phyloP scores from a whole-genome alignment of 2,797 vertebrate genomes.

The Peromyscus nudipes region DNA sequence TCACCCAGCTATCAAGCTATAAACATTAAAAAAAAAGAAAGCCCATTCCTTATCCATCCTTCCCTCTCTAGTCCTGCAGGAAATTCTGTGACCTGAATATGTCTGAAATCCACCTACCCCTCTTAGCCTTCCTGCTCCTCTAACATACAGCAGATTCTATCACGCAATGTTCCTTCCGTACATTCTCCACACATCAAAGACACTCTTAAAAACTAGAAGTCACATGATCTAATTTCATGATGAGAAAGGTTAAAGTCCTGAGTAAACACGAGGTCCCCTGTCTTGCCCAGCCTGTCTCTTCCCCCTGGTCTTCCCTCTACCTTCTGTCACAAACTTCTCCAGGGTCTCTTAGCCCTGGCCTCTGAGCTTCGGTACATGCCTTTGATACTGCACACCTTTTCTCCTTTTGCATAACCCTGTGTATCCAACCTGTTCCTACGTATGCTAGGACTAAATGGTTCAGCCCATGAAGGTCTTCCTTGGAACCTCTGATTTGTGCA shows the following conservation, averaged over 20 bases:
- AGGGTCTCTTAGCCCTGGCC: neutral
- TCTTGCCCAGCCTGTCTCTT: neutral
- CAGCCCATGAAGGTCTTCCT: neutral
- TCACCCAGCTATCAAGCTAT: neutral
- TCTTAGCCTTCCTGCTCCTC: neutral
- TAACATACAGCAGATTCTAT: neutral
- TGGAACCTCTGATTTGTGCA: neutral
- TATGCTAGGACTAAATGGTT: neutral
- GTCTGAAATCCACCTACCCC: slow-evolving; percentile 18
- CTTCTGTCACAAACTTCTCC: neutral
- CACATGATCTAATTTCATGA: neutral
- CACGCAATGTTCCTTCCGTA: neutral
- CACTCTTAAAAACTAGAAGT: slow-evolving; percentile 28
- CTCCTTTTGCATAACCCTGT: neutral
- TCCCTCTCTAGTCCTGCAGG: neutral
- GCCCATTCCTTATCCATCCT: neutral
- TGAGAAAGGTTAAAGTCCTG: slow-evolving; percentile 39
- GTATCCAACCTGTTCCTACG: neutral
- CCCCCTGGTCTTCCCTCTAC: neutral
- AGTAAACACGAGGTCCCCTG: slow-evolving; percentile 6
- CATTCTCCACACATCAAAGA: neutral
- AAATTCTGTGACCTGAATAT: slow-evolving; percentile 52
- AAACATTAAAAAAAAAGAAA: neutral
- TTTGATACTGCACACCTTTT: neutral
- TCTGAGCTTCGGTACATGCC: neutral